phyloP scores from a whole-genome alignment of 2,888 invertebrate genomes.

The Pyrocoelia pectoralis region DNA sequence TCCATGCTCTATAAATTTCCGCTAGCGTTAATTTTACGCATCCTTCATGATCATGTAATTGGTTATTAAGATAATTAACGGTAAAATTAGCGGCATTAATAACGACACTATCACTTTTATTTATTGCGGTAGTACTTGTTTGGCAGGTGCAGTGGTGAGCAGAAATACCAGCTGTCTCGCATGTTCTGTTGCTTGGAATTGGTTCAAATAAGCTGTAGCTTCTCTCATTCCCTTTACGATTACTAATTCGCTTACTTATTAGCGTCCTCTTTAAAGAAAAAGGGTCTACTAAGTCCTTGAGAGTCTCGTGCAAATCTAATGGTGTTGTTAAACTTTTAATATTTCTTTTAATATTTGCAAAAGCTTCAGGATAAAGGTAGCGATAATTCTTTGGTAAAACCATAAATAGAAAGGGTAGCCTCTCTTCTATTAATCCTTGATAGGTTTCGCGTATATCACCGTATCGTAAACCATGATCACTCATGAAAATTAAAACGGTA shows the following conservation, averaged over 20 bases:
- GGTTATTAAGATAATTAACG: constrained; percentile 70
- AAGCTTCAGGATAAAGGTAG: constrained; percentile 67
- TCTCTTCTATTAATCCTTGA: constrained; percentile 87
- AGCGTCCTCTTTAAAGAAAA: constrained; percentile 59
- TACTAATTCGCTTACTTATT: constrained; percentile 53
- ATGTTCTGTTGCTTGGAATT: constrained; percentile 76
- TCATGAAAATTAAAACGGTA: constrained; percentile 76
- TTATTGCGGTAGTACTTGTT: constrained; percentile 64
- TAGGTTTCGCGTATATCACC: constrained; percentile 83
- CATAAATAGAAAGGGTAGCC: constrained; percentile 82
- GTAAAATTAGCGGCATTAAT: constrained; percentile 68
- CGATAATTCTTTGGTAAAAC: constrained; percentile 77
- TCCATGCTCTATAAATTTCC: constrained; percentile 71
- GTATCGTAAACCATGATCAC: constrained; percentile 92
- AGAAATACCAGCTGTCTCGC: constrained; percentile 78
- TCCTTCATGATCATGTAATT: constrained; percentile 67
- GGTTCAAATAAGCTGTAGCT: constrained; percentile 83
- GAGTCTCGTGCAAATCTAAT: constrained; percentile 83
- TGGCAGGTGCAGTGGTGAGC: constrained; percentile 92
- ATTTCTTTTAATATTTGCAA: constrained; percentile 72
- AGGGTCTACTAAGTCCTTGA: constrained; percentile 72
- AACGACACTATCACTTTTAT: constrained; percentile 64
- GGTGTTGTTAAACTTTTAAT: constrained; percentile 79
- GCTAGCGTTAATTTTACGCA: constrained; percentile 72
- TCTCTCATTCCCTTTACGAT: constrained; percentile 53